A percentile compares a stretch with the other conserved stretches of the same genome.
These are phyloP conservation scores for Drosophila yakuba DNA, from an alignment of 1,140 invertebrate species.

Conservation along the genomic window DNA sequence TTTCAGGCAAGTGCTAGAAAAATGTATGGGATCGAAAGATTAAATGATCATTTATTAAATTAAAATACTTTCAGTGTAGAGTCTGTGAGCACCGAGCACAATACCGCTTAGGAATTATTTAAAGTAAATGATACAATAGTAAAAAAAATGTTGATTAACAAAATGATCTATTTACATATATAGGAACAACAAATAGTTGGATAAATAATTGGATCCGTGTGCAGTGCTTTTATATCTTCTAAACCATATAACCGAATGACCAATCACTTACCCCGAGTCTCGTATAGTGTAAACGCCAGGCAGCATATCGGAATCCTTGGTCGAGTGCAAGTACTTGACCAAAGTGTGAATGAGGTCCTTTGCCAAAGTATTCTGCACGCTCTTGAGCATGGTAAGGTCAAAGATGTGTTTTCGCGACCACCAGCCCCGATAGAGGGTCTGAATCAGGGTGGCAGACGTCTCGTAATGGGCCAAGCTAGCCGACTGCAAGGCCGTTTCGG, in stretches of 20 bases:
- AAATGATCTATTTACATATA: too few relatives aligned
- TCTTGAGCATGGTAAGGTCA: conserved; percentile 17
- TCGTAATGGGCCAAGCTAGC: background rate
- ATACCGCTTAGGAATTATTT: too few relatives aligned
- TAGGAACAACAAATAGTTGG: too few relatives aligned
- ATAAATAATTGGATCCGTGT: too few relatives aligned
- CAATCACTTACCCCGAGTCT: conserved; percentile 6
- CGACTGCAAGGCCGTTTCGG: conserved; percentile 23
- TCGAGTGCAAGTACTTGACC: background rate
- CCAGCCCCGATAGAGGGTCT: conserved; percentile 60
- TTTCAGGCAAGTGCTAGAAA: background rate
- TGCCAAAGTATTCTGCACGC: background rate
- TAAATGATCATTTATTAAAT: too few relatives aligned
- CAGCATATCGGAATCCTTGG: background rate
- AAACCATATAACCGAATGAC: too few relatives aligned
- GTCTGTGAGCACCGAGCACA: too few relatives aligned
- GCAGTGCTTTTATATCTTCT: too few relatives aligned
- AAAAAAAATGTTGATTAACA: too few relatives aligned
- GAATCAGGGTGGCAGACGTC: conserved; percentile 35
- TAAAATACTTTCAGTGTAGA: too few relatives aligned
- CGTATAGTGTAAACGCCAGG: conserved; percentile 11
- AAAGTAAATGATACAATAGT: too few relatives aligned
- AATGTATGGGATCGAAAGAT: background rate
- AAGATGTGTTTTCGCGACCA: conserved; percentile 47
- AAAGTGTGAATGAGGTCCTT: conserved; percentile 6